These are phyloP conservation scores for Dicroscelio sp. DNA, from an alignment of 2,888 invertebrate species.

Conservation along the genomic window DNA sequence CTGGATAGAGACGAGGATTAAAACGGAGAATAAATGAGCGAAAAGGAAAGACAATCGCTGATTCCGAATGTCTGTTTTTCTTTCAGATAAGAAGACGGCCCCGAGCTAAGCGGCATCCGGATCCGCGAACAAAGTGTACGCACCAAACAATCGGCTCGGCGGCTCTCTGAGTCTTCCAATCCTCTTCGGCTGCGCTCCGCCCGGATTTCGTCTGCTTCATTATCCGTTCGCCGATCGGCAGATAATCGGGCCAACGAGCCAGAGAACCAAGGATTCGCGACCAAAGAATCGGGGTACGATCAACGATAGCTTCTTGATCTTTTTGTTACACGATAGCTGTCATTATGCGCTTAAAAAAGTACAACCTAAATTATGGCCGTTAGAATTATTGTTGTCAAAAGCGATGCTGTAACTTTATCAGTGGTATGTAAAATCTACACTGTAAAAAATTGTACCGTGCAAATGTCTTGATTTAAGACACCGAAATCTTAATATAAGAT, in stretches of 20 bases:
- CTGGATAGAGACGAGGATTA: too few relatives aligned
- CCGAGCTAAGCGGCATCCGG: conserved; percentile 77
- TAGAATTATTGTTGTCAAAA: too few relatives aligned
- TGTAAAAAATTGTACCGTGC: too few relatives aligned
- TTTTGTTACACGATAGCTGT: too few relatives aligned
- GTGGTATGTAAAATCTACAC: too few relatives aligned
- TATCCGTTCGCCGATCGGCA: conserved; percentile 61
- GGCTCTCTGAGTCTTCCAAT: conserved; percentile 60
- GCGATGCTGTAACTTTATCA: too few relatives aligned
- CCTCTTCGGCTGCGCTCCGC: conserved; percentile 48
- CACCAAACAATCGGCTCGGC: conserved; percentile 77
- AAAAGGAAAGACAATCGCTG: conserved; percentile 60
- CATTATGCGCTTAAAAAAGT: too few relatives aligned
- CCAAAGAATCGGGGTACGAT: conserved; percentile 49
- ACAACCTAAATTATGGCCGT: too few relatives aligned
- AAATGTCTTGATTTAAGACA: too few relatives aligned
- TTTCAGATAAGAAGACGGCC: conserved; percentile 80
- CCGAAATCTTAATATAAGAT: too few relatives aligned
- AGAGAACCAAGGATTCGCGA: conserved; percentile 32
- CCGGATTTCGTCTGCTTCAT: conserved; percentile 66
- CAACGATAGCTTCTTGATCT: too few relatives aligned
- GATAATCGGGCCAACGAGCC: conserved; percentile 61
- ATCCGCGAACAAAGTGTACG: conserved; percentile 76
- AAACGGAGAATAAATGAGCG: conserved; percentile 46
- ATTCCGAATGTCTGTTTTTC: conserved; percentile 73